Evolutionary conservation across 2,113 vertebrate genomes (phyloP).

Genomic region (Lichenostomus cassidix): DNA sequence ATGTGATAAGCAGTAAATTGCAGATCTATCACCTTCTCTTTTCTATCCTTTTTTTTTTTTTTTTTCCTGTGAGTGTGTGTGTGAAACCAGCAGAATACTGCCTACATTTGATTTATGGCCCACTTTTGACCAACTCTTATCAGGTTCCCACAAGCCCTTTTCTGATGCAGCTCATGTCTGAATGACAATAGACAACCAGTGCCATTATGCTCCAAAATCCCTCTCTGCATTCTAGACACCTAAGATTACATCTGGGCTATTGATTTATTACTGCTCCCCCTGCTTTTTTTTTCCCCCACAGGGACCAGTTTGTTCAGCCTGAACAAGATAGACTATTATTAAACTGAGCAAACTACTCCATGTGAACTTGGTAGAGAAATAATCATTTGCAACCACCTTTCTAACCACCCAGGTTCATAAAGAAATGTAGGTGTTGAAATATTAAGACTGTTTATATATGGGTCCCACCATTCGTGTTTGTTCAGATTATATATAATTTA

Average conservation of each 20-base stretch:
- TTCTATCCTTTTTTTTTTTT: background rate
- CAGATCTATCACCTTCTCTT: constrained; percentile 82
- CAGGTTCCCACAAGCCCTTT: constrained; percentile 90
- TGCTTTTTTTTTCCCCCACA: constrained; percentile 46
- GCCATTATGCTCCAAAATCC: constrained; percentile 91
- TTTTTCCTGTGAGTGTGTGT: constrained; percentile 57
- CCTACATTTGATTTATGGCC: constrained; percentile 91
- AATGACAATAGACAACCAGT: constrained; percentile 95
- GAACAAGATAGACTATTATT: constrained; percentile 82
- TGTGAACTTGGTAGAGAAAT: constrained; percentile 81
- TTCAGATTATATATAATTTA: constrained; percentile 70
- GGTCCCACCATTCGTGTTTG: constrained; percentile 59
- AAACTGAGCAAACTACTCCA: constrained; percentile 78
- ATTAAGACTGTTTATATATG: constrained; percentile 73
- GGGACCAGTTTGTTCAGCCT: constrained; percentile 82
- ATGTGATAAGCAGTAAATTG: constrained; percentile 91
- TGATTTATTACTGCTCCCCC: constrained; percentile 91
- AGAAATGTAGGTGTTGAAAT: constrained; percentile 70
- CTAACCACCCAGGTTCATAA: constrained; percentile 59
- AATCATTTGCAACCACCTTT: constrained; percentile 74
- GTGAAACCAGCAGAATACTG: constrained; percentile 85
- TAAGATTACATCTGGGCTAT: constrained; percentile 94
- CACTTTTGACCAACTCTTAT: constrained; percentile 93
- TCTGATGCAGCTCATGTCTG: constrained; percentile 88
- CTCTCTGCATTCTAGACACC: constrained; percentile 91